These are phyloP conservation scores for Isoperla grammatica DNA, from an alignment of 2,888 invertebrate genomes.

Conservation along the genomic window DNA sequence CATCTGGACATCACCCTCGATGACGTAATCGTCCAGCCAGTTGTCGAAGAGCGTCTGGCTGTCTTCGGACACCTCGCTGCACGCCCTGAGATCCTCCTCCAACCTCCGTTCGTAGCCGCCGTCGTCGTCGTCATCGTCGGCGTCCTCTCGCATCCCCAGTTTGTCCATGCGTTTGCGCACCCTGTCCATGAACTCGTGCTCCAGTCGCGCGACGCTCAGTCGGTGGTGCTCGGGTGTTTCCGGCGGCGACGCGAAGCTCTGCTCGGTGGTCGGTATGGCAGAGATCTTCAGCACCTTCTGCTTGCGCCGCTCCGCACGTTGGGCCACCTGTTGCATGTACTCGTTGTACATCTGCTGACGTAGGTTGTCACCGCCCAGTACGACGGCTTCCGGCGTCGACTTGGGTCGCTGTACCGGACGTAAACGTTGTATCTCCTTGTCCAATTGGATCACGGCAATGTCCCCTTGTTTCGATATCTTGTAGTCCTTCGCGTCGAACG, in stretches of 20 bases:
- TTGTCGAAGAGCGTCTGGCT: slow-evolving; percentile 7
- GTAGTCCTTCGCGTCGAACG: slow-evolving; percentile 42
- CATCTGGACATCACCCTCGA: slow-evolving; percentile 59
- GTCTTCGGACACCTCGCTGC: slow-evolving; percentile 10
- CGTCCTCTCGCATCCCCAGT: slow-evolving; percentile 52
- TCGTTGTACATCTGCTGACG: slow-evolving; percentile 80
- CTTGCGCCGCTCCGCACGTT: slow-evolving; percentile 69
- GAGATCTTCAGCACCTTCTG: slow-evolving; percentile 53
- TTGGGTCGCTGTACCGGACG: slow-evolving; percentile 31
- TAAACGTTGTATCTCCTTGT: slow-evolving; percentile 38
- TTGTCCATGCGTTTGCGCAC: slow-evolving; percentile 67
- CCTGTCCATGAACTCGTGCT: slow-evolving; percentile 70
- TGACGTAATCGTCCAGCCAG: slow-evolving; percentile 44
- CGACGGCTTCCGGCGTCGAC: slow-evolving; percentile 44
- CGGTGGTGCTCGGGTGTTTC: slow-evolving; percentile 43
- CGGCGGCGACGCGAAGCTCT: slow-evolving; percentile 34
- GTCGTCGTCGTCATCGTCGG: slow-evolving; percentile 39
- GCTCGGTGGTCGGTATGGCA: neutral
- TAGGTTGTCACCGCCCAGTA: slow-evolving; percentile 56
- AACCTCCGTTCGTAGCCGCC: slow-evolving; percentile 44
- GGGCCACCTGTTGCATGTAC: slow-evolving; percentile 71
- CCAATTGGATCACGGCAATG: slow-evolving; percentile 40
- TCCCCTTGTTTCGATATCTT: slow-evolving; percentile 48
- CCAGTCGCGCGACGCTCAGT: slow-evolving; percentile 41
- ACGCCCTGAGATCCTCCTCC: slow-evolving; percentile 13